Conservation (phyloP, 1,140 invertebrate genomes). For the Triops longicaudatus region DNA sequence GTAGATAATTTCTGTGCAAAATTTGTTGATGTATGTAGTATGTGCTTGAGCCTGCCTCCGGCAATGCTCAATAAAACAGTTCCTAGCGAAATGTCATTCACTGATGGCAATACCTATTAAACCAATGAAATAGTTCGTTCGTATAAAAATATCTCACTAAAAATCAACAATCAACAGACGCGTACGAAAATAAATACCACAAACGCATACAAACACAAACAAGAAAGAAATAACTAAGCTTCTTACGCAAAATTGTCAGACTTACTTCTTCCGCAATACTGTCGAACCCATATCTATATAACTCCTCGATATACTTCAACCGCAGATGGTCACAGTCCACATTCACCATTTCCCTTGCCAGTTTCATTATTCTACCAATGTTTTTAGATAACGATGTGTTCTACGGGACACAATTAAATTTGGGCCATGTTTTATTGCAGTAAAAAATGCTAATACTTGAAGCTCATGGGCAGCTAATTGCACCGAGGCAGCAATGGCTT, state of each 20-base stretch:
- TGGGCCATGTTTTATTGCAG: too few relatives aligned
- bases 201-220: too few relatives aligned
- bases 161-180: too few relatives aligned
- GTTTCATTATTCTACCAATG: slow-evolving; percentile 57
- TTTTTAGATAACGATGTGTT: slow-evolving; percentile 39
- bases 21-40: not conserved
- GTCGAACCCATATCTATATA: slow-evolving; percentile 69
- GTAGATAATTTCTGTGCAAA: not conserved
- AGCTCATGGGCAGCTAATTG: slow-evolving; percentile 31
- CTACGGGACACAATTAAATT: slow-evolving; percentile 32
- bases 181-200: too few relatives aligned
- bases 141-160: too few relatives aligned
- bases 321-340: slow-evolving; percentile 64
- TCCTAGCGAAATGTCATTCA: not conserved
- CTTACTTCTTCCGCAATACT: slow-evolving; percentile 60
- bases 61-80: not conserved
- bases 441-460: too few relatives aligned
- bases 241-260: too few relatives aligned
- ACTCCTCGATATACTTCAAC: slow-evolving; percentile 63
- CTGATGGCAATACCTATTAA: not conserved
- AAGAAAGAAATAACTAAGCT: not conserved
- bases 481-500: slow-evolving; percentile 38
- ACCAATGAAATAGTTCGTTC: too few relatives aligned
- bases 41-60: not conserved
- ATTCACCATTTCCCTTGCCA: slow-evolving; percentile 65